These are phyloP conservation scores for Pollachius pollachius DNA, from an alignment of 2,113 vertebrate species.

Conservation along the genomic window DNA sequence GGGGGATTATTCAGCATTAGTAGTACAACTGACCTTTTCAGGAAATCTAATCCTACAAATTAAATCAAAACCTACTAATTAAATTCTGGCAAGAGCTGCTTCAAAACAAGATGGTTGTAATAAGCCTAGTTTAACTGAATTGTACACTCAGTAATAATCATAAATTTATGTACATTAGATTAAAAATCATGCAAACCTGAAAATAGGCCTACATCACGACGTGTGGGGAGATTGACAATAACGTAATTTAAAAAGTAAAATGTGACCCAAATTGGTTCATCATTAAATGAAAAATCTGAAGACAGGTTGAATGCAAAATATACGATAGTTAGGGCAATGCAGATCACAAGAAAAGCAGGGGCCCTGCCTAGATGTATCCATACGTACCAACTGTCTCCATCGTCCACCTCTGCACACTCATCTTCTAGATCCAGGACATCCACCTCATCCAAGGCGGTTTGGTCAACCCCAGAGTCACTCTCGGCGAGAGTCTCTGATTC, in stretches of 20 bases:
- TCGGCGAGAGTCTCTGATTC: slow-evolving; percentile 67
- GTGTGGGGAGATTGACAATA: no score
- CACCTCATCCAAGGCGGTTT: slow-evolving; percentile 80
- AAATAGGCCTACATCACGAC: background rate
- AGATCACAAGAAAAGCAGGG: background rate
- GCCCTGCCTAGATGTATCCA: background rate
- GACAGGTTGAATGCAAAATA: background rate
- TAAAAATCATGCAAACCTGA: background rate
- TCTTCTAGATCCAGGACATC: slow-evolving; percentile 84
- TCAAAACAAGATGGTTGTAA: background rate
- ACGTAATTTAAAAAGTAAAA: no score
- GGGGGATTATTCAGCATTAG: slow-evolving; percentile 16
- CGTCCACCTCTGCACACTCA: slow-evolving; percentile 75
- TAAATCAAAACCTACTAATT: slow-evolving; percentile 1
- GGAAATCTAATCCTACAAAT: background rate
- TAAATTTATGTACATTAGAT: background rate
- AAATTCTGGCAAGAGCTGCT: background rate
- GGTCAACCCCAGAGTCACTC: slow-evolving; percentile 58
- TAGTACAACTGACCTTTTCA: background rate
- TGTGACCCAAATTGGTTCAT: no score
- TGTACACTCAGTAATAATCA: background rate
- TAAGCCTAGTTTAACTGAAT: slow-evolving; percentile 4
- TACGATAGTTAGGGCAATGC: background rate
- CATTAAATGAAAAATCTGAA: no score
- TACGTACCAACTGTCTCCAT: slow-evolving; percentile 86